Conservation (phyloP, 2,113 vertebrate genomes). For the Podarcis muralis region DNA sequence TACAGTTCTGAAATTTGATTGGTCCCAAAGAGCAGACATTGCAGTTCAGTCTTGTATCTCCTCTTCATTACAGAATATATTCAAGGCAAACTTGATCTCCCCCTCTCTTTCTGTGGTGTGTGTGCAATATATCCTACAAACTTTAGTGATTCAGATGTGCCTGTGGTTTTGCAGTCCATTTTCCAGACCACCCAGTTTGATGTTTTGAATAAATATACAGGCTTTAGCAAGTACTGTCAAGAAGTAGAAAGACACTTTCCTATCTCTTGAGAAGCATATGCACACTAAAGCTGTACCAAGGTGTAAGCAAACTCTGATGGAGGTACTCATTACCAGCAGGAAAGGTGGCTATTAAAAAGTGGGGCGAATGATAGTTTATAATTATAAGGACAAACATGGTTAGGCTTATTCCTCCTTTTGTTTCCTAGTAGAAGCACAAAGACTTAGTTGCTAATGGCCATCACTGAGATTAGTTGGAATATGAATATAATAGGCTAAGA, state of each 20-base stretch:
- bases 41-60: background rate
- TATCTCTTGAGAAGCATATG: conserved; percentile 34
- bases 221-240: conserved; percentile 23
- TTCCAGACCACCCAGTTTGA: conserved; percentile 2
- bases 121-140: background rate
- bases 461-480: conserved; percentile 28
- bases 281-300: conserved; percentile 32
- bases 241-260: conserved; percentile 12
- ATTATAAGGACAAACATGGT: conserved; percentile 18
- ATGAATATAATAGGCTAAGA: conserved; percentile 36
- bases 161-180: background rate
- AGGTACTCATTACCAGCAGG: conserved; percentile 41
- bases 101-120: fast-evolving
- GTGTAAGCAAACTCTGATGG: conserved; percentile 49
- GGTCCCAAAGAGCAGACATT: background rate
- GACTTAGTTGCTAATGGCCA: conserved; percentile 25
- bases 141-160: background rate
- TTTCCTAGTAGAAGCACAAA: conserved; percentile 15
- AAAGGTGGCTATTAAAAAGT: conserved; percentile 40
- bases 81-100: no score
- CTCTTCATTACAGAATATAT: background rate
- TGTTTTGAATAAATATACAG: conserved; percentile 19
- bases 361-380: conserved; percentile 52
- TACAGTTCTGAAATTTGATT: background rate
- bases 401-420: conserved; percentile 18